Base-by-base conservation (phyloP, 2,888 invertebrate genomes). In the Cabera pusaria region DNA sequence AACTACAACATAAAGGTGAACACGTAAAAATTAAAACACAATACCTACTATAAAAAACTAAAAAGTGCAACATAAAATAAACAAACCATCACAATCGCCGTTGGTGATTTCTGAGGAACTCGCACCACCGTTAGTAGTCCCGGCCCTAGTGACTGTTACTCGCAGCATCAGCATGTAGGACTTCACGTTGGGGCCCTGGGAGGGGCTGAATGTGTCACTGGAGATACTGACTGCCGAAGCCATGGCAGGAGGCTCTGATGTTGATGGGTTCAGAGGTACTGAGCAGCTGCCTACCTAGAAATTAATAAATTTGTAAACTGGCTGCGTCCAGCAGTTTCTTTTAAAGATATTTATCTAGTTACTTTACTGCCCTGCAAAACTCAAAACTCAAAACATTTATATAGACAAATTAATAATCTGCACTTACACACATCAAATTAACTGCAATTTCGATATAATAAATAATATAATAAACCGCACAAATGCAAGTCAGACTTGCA, bases 211-310 rank as follows among this genome's bases (percentile, higher is more conserved):
- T 16, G 94, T 93, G 64, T 97, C 96, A 56, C 95, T 94, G 21
- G 96, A 94, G 71, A 97, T 95, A 60, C 96, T 95, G 38, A 97
- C 93, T 9, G 95, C 94, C 1, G 95, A 93, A 43, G 93, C 93
- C 90, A 92, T 92, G 1, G 92, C 90, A 2, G 92, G 92, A 5
- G 93, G 92, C 60, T 92, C 91, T 0, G 89, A 85, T 25, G 83
- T 74, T 23, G 89, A 91, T 2, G 95, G 96, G 76, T 96, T 96
- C 31, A 94, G 91, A 10, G 93, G 92, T 27, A 95, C 93, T 57
- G 94, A 93, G 52, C 93, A 93, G 47, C 91, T 92, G 26, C 94
- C 93, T 52, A 94, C 90, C 91, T 91, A 34, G 5, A 49, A 28
- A 5, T 11, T 26, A 18, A 18, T 19, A 20, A n/a, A n/a, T n/a